Percentiles rank a stretch among this genome's conserved stretches.
Conservation (phyloP, 1,140 invertebrate genomes). For the Penaeus indicus region DNA sequence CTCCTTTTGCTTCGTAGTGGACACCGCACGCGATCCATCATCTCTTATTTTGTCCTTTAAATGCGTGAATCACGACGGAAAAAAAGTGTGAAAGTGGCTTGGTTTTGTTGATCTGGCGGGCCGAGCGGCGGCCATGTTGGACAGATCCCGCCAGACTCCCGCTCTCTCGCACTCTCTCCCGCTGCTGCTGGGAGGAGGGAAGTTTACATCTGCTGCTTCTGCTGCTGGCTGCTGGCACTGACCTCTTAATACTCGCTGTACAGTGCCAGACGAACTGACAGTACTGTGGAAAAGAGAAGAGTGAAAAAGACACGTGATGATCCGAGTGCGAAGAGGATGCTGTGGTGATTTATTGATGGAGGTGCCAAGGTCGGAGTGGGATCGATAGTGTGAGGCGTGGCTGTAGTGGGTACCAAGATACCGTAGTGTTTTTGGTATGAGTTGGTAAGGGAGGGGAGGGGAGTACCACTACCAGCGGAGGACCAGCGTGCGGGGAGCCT, state of each 20-base stretch:
- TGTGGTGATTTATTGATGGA: conserved; percentile 56
- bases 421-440: conserved; percentile 55
- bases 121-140: conserved; percentile 51
- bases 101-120: conserved; percentile 31
- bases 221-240: conserved; percentile 28
- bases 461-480: conserved; percentile 59
- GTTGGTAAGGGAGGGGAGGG: conserved; percentile 39
- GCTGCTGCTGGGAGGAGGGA: background rate
- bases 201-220: background rate
- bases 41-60: conserved; percentile 61
- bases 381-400: conserved; percentile 63
- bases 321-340: conserved; percentile 47
- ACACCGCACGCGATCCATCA: conserved; percentile 60
- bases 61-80: conserved; percentile 54
- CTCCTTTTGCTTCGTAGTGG: conserved; percentile 61
- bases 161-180: conserved; percentile 48
- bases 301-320: conserved; percentile 44
- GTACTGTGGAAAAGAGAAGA: conserved; percentile 22
- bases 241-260: conserved; percentile 21
- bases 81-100: conserved; percentile 55
- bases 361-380: conserved; percentile 59
- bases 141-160: conserved; percentile 30
- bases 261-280: conserved; percentile 44
- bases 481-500: conserved; percentile 49
- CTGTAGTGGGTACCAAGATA: conserved; percentile 56